Evolutionary conservation across 1,140 invertebrate species (phyloP), one percentile per base, ranked within the genome.

Genomic region (Caerostris extrusa): DNA sequence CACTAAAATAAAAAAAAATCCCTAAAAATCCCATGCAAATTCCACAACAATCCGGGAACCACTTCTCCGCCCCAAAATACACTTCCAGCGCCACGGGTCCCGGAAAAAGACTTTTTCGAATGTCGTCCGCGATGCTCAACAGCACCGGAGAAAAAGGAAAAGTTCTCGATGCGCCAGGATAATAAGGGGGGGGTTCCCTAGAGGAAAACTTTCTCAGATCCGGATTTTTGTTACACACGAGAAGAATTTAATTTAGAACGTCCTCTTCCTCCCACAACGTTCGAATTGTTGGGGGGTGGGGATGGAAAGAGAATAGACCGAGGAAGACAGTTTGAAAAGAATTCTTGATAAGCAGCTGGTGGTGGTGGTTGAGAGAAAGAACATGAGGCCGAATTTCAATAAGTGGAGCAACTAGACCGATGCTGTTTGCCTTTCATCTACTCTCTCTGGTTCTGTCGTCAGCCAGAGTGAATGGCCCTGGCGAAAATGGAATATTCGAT

Each of bases 1-100:
- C 10, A 7, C 34, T 34, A 34, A 34, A 34, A 34, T 34, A 34
- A 34, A 34, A 34, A 34, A 34, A 34, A 7, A n/a, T n/a, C 71
- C 71, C 71, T 50, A 50, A 77, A 64, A 64, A 12, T 50, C 71
- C 34, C 71, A 77, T 77, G 71, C 71, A 77, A 77, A 77, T 77
- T 77, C 71, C 71, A 34, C 34, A 77, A 77, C 71, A 77, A 77
- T 77, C 5, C 71, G 8, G 71, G 50, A 77, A 50, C 34, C 50
- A 7, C 8, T 34, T 34, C 34, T 10, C 71, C 7, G 8, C 34
- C 3, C 71, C 71, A 12, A 77, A 77, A 77, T 67, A 77, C 71
- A 77, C 71, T 12, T 77, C 34, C 71, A 5, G 8, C 0, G 50
- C 1, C 19, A 12, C 3, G 0, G 71, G 34, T 53, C 71, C n/a